These are phyloP conservation scores for Rhyacophila evoluta DNA, from an alignment of 2,888 invertebrate genomes.

Conservation along the genomic window DNA sequence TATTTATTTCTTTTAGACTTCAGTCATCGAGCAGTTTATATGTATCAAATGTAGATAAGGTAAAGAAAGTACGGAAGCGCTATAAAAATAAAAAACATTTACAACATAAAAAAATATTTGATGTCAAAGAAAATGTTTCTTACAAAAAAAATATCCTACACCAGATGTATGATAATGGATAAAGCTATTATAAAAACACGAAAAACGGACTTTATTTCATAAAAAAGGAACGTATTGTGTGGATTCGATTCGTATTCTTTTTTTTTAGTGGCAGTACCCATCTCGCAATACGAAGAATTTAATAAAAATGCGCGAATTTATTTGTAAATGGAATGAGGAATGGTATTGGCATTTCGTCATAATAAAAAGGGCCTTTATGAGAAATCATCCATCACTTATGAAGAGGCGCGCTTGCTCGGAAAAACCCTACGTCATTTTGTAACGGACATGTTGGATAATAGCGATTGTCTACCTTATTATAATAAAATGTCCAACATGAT, in stretches of 20 bases:
- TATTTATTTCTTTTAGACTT: no score
- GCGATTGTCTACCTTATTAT: neutral
- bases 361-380: constrained; percentile 17
- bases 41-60: no score
- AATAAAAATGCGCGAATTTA: constrained; percentile 8
- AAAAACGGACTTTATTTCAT: neutral
- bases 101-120: neutral
- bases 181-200: neutral
- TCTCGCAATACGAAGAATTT: neutral
- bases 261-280: neutral
- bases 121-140: neutral
- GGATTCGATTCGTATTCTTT: neutral
- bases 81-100: no score
- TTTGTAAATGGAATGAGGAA: constrained; percentile 8
- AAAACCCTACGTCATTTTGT: constrained; percentile 12
- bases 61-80: no score
- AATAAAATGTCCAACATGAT: no score
- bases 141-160: neutral
- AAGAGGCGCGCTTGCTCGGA: neutral
- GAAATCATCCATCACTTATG: constrained; percentile 22
- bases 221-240: neutral
- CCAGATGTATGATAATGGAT: neutral
- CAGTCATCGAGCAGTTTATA: no score
- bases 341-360: constrained; percentile 19
- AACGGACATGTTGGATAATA: neutral